Percentiles rank a stretch among this genome's conserved stretches.
These are phyloP conservation scores for Chelonoidis abingdonii DNA, from an alignment of 2,113 vertebrate species.

Conservation along the genomic window DNA sequence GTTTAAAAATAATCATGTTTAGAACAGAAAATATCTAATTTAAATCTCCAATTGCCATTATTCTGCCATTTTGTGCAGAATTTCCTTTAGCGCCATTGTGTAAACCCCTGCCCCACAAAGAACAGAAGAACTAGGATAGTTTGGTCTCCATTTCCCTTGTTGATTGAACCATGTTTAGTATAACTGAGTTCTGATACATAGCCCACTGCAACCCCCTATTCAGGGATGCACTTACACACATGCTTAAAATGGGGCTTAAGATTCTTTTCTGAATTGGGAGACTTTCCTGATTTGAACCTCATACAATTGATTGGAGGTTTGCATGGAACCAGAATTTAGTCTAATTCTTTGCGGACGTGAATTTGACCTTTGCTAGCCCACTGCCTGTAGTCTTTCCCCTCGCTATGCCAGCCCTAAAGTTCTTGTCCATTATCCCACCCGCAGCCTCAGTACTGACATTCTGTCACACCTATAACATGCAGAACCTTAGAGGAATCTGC, in stretches of 20 bases:
- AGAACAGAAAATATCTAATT: conserved; percentile 9
- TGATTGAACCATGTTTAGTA: background rate
- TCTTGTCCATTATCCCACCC: background rate
- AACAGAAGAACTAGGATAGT: fast-evolving
- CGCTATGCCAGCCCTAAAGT: background rate
- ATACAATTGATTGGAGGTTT: background rate
- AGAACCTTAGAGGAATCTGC: background rate
- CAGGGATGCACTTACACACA: background rate
- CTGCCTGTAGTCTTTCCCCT: fast-evolving
- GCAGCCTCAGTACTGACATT: background rate
- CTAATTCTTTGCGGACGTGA: background rate
- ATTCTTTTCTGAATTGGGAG: background rate
- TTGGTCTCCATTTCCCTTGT: background rate
- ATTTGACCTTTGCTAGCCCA: background rate
- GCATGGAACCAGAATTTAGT: background rate
- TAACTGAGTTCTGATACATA: background rate
- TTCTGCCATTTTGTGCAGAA: background rate
- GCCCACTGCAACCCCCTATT: fast-evolving
- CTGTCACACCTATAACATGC: background rate
- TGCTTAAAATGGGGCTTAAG: background rate
- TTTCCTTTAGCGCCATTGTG: background rate
- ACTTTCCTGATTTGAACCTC: background rate
- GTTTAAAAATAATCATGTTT: background rate
- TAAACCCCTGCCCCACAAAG: background rate
- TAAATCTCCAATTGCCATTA: background rate